Evolutionary conservation across 2,113 vertebrate species (phyloP).

Genomic region (Lonchura striata): DNA sequence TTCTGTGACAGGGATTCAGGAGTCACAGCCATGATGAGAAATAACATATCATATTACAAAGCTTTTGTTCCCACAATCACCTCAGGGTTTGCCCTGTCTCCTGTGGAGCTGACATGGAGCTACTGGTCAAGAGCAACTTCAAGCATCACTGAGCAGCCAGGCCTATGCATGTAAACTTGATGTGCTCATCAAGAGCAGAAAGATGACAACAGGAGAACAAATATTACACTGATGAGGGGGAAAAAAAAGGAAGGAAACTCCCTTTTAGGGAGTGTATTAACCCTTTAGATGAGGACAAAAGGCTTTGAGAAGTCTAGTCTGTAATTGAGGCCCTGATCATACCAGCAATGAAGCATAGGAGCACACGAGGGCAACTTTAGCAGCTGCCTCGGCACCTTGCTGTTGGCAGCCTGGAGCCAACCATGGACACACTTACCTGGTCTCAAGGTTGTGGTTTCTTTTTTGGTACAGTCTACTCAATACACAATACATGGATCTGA

Average conservation of each 20-base stretch:
- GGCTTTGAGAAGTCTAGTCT: not conserved
- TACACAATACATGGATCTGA: not conserved
- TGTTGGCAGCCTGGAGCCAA: not conserved
- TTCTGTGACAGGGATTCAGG: not conserved
- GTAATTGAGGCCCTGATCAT: not conserved
- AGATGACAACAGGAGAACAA: not conserved
- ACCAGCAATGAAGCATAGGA: rapidly evolving
- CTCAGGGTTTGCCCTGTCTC: not conserved
- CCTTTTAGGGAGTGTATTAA: not conserved
- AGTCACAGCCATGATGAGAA: not conserved
- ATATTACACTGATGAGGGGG: not conserved
- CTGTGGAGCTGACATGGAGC: not conserved
- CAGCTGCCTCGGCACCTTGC: not conserved
- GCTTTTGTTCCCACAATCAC: not conserved
- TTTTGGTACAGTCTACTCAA: not conserved
- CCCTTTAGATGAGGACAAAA: not conserved
- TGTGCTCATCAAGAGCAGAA: not conserved
- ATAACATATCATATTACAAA: not conserved
- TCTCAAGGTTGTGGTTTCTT: not conserved
- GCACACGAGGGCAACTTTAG: not conserved
- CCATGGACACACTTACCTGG: not conserved
- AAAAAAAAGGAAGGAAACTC: not conserved
- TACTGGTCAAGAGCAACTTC: not conserved
- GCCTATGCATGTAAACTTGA: not conserved
- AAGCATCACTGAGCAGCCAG: not conserved